Percentiles rank a stretch among this genome's conserved stretches.
Evolutionary conservation across 2,113 vertebrate genomes (phyloP).

Genomic region (Tor tambroides): DNA sequence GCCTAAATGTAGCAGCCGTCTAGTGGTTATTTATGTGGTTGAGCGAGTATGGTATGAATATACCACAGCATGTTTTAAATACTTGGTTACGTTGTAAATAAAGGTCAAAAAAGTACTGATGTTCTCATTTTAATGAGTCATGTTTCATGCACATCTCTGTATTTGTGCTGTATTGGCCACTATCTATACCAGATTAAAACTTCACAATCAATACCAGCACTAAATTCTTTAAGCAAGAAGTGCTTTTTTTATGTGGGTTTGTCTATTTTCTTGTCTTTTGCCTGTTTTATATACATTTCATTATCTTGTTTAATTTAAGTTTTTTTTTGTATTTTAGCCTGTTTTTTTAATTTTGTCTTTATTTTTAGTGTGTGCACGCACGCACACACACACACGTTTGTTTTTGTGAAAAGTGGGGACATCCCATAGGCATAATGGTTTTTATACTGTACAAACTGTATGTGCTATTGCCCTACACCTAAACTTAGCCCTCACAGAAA

Average conservation of each 20-base stretch:
- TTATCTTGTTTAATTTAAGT: no score
- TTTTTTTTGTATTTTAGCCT: no score
- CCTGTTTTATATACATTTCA: no score
- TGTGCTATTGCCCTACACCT: no score
- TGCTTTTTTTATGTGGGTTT: not conserved
- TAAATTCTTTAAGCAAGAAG: not conserved
- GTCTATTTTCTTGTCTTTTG: not conserved
- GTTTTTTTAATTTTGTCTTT: no score
- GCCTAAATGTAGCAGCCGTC: not conserved
- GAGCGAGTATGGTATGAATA: not conserved
- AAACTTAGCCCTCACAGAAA: no score
- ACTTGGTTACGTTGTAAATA: not conserved
- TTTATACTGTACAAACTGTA: no score
- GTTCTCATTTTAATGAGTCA: not conserved
- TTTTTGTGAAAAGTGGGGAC: no score
- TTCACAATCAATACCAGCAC: not conserved
- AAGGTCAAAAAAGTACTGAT: slow-evolving; percentile 5
- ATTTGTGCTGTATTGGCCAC: not conserved
- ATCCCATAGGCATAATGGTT: no score
- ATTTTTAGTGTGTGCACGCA: no score
- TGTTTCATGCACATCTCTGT: not conserved
- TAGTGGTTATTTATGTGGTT: not conserved
- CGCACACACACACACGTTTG: no score
- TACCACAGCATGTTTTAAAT: not conserved
- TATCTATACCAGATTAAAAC: not conserved